These are phyloP conservation scores for Carduelis carduelis DNA, from an alignment of 2,797 vertebrate species.

Conservation along the genomic window DNA sequence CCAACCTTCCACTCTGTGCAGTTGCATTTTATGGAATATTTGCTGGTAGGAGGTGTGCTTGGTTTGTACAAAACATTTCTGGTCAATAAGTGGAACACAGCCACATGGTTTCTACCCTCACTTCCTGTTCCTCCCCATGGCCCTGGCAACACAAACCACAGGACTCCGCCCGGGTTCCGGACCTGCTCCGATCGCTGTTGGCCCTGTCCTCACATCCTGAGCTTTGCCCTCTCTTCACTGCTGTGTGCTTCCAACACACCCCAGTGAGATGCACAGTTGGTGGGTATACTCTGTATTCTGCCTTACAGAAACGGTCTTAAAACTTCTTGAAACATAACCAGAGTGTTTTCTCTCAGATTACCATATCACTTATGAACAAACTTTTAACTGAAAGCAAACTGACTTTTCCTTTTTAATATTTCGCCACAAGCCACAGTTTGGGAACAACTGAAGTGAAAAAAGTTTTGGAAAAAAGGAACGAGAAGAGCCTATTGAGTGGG, in stretches of 20 bases:
- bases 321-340: neutral
- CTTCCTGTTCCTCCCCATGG: neutral
- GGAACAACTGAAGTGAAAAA: neutral
- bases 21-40: neutral
- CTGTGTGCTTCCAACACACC: accelerated
- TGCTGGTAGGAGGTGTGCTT: neutral
- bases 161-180: accelerated
- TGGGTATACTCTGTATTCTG: neutral
- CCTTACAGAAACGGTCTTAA: neutral
- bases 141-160: neutral
- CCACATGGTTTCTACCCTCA: neutral
- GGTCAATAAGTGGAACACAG: accelerated
- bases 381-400: neutral
- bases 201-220: accelerated
- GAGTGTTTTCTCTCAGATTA: neutral
- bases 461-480: neutral
- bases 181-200: accelerated
- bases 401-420: neutral
- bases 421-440: neutral
- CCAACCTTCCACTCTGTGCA: neutral
- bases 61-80: neutral
- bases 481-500: neutral
- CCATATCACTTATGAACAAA: neutral
- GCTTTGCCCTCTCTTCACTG: neutral
- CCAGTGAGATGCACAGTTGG: neutral